Evolutionary conservation across 2,888 invertebrate genomes (phyloP).

Genomic region (Xylocampa areola): DNA sequence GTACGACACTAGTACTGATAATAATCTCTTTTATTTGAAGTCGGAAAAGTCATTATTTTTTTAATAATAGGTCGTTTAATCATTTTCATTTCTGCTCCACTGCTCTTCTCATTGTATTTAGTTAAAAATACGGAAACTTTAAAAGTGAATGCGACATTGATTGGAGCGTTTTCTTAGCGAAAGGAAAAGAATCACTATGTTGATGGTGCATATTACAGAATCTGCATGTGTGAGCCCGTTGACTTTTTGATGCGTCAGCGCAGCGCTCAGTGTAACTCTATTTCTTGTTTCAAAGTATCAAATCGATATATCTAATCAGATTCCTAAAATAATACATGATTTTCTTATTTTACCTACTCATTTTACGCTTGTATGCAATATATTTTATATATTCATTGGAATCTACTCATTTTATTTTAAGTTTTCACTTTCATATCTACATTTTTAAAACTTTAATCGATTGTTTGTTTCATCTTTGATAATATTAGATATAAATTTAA

Average conservation of each 20-base stretch:
- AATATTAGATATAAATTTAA: too few species aligned
- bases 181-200: too few species aligned
- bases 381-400: too few species aligned
- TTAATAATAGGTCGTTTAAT: conserved; percentile 25
- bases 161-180: too few species aligned
- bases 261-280: background rate
- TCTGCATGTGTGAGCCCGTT: too few species aligned
- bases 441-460: too few species aligned
- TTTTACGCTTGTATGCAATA: too few species aligned
- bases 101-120: conserved; percentile 16
- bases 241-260: conserved; percentile 2
- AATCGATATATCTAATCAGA: conserved; percentile 8
- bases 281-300: conserved; percentile 21
- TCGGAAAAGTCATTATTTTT: conserved; percentile 11
- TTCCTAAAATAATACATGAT: conserved; percentile 29
- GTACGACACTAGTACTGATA: conserved; percentile 32
- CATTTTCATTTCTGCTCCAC: conserved; percentile 12
- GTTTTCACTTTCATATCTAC: too few species aligned
- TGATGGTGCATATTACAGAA: background rate
- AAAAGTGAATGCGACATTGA: conserved; percentile 10
- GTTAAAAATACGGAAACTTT: conserved; percentile 13
- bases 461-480: too few species aligned
- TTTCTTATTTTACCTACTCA: background rate
- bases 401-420: too few species aligned
- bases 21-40: conserved; percentile 9